A percentile compares a stretch with the other conserved stretches of the same genome.
Evolutionary conservation across 2,797 vertebrate species (phyloP).

Genomic region (Peromyscus attwateri): DNA sequence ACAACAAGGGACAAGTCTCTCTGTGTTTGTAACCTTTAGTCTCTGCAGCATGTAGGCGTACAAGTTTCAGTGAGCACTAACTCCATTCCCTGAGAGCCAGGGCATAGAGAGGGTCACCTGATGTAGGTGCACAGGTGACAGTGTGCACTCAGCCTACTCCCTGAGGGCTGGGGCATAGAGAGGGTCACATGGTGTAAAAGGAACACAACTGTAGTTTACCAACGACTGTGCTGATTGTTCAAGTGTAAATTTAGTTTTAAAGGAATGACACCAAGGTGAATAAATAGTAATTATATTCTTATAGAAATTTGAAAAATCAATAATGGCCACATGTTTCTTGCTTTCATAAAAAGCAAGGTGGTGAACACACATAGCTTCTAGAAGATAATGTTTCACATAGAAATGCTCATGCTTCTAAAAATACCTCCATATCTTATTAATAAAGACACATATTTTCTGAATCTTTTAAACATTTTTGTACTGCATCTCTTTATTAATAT

Average conservation of each 20-base stretch:
- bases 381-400: neutral
- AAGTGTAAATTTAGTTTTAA: neutral
- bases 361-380: neutral
- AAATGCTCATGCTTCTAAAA: neutral
- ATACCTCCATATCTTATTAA: neutral
- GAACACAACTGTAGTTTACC: neutral
- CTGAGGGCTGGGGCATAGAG: neutral
- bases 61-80: neutral
- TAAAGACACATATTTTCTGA: neutral
- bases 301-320: neutral
- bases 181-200: neutral
- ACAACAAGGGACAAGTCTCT: neutral
- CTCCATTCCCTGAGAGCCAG: neutral
- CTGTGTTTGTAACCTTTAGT: neutral
- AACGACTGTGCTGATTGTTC: neutral
- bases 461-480: neutral
- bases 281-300: neutral
- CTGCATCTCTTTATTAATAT: neutral
- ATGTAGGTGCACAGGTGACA: neutral
- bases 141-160: rapidly evolving
- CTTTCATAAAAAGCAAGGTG: neutral
- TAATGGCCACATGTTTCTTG: neutral
- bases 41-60: neutral
- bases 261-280: neutral
- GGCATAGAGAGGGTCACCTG: neutral